A percentile compares a stretch with the other conserved stretches of the same genome.
Conservation (phyloP, 2,888 invertebrate genomes). For the Acrobasis suavella region DNA sequence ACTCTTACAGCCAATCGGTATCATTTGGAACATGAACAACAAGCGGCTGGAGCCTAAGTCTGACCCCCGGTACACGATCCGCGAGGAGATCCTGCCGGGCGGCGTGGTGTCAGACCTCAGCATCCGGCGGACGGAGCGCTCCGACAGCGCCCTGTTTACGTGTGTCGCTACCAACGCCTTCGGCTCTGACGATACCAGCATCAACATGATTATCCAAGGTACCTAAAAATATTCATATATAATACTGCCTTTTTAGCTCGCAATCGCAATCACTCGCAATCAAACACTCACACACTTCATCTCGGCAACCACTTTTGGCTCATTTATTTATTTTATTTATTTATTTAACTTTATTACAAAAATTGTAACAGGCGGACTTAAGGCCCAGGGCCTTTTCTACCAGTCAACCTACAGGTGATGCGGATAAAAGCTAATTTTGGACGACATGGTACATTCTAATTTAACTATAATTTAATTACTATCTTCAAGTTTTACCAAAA, state of each 20-base stretch:
- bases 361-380: no score
- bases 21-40: conserved; percentile 97
- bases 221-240: conserved; percentile 33
- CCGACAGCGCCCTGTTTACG: conserved; percentile 94
- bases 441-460: no score
- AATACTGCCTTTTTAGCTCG: no score
- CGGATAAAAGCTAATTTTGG: no score
- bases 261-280: no score
- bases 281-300: no score
- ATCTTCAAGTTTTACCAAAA: no score
- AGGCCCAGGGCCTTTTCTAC: no score
- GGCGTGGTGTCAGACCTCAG: conserved; percentile 94
- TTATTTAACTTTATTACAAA: no score
- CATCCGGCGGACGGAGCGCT: conserved; percentile 93
- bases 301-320: background rate
- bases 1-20: conserved; percentile 94
- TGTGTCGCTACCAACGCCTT: conserved; percentile 97
- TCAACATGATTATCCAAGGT: conserved; percentile 97
- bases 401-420: no score
- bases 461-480: no score
- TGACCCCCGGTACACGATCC: conserved; percentile 92
- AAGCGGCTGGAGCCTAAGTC: conserved; percentile 94
- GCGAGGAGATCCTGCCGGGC: conserved; percentile 93
- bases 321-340: no score
- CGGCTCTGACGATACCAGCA: conserved; percentile 96